These are phyloP conservation scores for Temnothorax curvispinosus DNA, from an alignment of 1,140 invertebrate species.

Conservation along the genomic window DNA sequence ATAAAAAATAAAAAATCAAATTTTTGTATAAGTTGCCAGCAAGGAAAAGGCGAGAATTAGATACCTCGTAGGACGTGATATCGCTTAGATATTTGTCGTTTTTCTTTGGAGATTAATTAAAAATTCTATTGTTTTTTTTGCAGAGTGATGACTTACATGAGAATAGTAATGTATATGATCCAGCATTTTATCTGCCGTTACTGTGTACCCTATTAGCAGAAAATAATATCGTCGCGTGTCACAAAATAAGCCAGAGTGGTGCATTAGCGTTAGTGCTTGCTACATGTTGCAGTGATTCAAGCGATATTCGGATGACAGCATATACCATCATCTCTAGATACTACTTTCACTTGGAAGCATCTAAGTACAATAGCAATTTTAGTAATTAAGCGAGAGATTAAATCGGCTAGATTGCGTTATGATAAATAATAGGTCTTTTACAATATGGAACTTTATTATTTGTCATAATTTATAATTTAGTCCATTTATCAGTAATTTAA, in stretches of 20 bases:
- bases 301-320: conserved; percentile 87
- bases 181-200: conserved; percentile 90
- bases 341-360: conserved; percentile 89
- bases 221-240: conserved; percentile 88
- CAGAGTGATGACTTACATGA: conserved; percentile 47
- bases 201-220: conserved; percentile 88
- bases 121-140: not conserved
- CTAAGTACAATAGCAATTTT: conserved; percentile 84
- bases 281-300: conserved; percentile 87
- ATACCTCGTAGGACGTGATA: not conserved
- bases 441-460: not conserved
- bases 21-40: not conserved
- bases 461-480: not conserved
- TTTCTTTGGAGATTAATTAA: not conserved
- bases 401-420: not conserved
- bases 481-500: not conserved
- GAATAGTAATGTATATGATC: conserved; percentile 88
- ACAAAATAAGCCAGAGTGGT: conserved; percentile 88
- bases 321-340: conserved; percentile 89
- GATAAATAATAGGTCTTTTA: not conserved
- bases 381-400: not conserved
- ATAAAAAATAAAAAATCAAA: not conserved
- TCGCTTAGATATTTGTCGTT: not conserved
- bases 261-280: conserved; percentile 89
- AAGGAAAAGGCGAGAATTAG: not conserved